Conservation (phyloP, 2,113 vertebrate species). For the Dunckerocampus dactyliophorus region DNA sequence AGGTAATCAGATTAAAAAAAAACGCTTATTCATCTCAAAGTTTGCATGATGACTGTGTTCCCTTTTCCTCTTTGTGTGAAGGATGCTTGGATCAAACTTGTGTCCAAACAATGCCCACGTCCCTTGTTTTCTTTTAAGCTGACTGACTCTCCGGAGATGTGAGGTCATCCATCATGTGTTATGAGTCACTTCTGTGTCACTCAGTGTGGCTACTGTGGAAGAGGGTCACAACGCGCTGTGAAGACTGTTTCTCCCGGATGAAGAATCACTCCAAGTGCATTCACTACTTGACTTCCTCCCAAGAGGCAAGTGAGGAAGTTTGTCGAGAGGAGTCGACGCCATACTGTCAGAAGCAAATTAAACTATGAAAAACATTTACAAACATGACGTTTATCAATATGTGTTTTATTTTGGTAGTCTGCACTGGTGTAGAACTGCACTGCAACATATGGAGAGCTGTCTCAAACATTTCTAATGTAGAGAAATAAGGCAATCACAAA, state of each 20-base stretch:
- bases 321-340: not conserved
- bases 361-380: not conserved
- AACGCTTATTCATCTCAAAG: slow-evolving; percentile 13
- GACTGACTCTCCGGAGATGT: slow-evolving; percentile 54
- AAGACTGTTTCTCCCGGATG: slow-evolving; percentile 55
- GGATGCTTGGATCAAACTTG: slow-evolving; percentile 35
- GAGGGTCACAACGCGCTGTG: slow-evolving; percentile 49
- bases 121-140: slow-evolving; percentile 47
- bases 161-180: slow-evolving; percentile 67
- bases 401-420: too few species aligned
- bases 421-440: too few species aligned
- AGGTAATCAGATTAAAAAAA: slow-evolving; percentile 28
- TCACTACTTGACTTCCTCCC: slow-evolving; percentile 40
- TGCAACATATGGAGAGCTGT: too few species aligned
- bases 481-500: too few species aligned
- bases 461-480: too few species aligned
- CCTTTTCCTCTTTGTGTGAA: slow-evolving; percentile 43
- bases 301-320: slow-evolving; percentile 17
- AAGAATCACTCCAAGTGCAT: slow-evolving; percentile 41
- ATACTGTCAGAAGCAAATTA: not conserved
- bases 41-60: slow-evolving; percentile 35
- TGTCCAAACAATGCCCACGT: slow-evolving; percentile 29
- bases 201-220: slow-evolving; percentile 63
- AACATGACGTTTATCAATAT: not conserved
- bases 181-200: slow-evolving; percentile 62